Base-by-base conservation (phyloP, 2,113 vertebrate species). In the Cranoglanis bouderius region DNA sequence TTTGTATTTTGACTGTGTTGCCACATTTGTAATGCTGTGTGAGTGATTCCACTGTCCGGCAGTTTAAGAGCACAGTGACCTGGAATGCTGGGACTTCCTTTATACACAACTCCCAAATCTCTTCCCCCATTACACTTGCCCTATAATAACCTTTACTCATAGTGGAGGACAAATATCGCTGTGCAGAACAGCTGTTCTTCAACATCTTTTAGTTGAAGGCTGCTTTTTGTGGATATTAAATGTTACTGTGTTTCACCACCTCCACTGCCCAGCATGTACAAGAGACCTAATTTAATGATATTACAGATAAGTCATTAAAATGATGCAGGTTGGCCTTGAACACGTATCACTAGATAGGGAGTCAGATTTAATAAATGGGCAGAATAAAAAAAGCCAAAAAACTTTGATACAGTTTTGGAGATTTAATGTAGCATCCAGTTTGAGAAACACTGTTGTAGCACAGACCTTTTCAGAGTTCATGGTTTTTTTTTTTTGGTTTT, bases 81-180 rank as follows among this genome's bases (percentile, higher is more conserved):
- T 88, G 89, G 86, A 92, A 90, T 89, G 77, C 90, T 75, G 86
- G 63, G 75, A 85, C 84, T 91, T 91, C 89, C 90, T 89, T 63
- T 85, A 32, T 81, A 61, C 85, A 91, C 85, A 72, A 78, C 90
- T 63, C 89, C 65, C 89, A 85, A 43, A 57, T 55, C 75, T 46
- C 18, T 19, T 84, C 65, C 89, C 29, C 8, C 67, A 13, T 82
- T 21, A 55, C 18, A n/a, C n/a, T 85, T 1, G 16, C 12, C 65
- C 75, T 65, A 46, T 59, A 87, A 63, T 38, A 51, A 85, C 61
- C 85, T 74, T 63, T 61, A 18, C 40, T 40, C 12, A 0, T 26
- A 38, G 24, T 40, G 35, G 75, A 51, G 32, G 61, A 46, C 49
- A 13, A 85, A 89, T 26, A 35, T 81, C 40, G 21, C 61, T 77